Evolutionary conservation across 92 coral and sea anemone species (phyloP), one percentile per base, ranked within the genome.

Genomic region (Porites lobata): DNA sequence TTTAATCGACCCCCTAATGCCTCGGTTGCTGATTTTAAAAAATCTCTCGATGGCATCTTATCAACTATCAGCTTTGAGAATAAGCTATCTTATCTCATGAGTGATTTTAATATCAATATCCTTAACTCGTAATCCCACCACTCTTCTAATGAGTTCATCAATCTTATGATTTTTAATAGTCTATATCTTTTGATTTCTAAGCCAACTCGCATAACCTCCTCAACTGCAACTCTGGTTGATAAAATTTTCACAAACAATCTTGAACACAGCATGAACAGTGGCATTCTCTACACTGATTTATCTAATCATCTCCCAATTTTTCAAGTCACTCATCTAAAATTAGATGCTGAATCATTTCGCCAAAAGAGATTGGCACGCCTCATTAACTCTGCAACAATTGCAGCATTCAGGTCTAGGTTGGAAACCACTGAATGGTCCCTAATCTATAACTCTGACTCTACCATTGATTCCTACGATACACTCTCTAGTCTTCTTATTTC

Each of bases 1-100:
- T 15, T 85, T 22, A 75, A 85, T 62, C 22, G 71, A 75, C 88
- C 88, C 69, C 88, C 88, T 13, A 68, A 66, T 75, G 78, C 66
- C 14, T 85, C 82, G 19, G 58, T 84, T 38, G 38, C 62, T 14
- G 88, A 84, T 14, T 61, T 84, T 65, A 84, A 73, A 61, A 74
- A 74, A 19, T 32, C 84, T 9, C 9, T 86, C 17, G 66, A 51
- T 6, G 53, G 21, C 7, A 43, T 67, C 52, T 50, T 78, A 51
- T 67, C 64, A 52, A 68, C 84, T 43, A 68, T 86, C 2, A 69
- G 76, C 17, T 78, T 86, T 68, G 75, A 76, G 74, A 85, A 85
- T 50, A 76, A 85, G 21, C 59, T 76, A 63, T 75, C 79, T 72
- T 70, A 70, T 19, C 29, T 26, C 29, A 26, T 26, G 29, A 1